phyloP scores from a whole-genome alignment of 1,140 invertebrate species.

The Oncopeltus fasciatus region DNA sequence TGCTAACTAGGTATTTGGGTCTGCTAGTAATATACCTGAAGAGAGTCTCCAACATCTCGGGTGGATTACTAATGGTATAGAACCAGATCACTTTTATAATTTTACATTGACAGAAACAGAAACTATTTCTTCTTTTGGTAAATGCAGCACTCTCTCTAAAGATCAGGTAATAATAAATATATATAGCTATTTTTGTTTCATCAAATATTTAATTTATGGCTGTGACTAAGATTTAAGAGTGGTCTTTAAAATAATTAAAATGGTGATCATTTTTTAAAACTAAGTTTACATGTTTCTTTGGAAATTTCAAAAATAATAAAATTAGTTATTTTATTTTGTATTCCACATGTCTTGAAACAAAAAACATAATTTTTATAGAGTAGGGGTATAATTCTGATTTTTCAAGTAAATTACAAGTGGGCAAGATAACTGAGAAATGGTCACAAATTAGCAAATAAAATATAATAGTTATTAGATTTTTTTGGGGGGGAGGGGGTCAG shows the following conservation, averaged over 20 bases:
- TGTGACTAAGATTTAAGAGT: no score
- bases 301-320: no score
- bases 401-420: no score
- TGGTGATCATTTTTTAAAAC: no score
- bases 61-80: conserved; percentile 33
- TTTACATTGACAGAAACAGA: conserved; percentile 34
- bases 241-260: no score
- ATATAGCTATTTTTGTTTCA: not conserved
- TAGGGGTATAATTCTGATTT: no score
- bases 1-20: conserved; percentile 11
- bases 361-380: no score
- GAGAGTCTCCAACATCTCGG: conserved; percentile 26
- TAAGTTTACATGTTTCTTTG: no score
- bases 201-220: not conserved
- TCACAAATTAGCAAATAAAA: no score
- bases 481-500: no score
- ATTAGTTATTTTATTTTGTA: not conserved
- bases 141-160: conserved; percentile 30
- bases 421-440: no score
- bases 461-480: no score
- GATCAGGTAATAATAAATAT: conserved; percentile 22
- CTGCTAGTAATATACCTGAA: conserved; percentile 9
- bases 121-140: conserved; percentile 34
- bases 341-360: not conserved
- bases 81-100: conserved; percentile 31